Percentiles rank a stretch among this genome's conserved stretches.
Conservation (phyloP, 1,140 invertebrate species). For the Halyomorpha halys region DNA sequence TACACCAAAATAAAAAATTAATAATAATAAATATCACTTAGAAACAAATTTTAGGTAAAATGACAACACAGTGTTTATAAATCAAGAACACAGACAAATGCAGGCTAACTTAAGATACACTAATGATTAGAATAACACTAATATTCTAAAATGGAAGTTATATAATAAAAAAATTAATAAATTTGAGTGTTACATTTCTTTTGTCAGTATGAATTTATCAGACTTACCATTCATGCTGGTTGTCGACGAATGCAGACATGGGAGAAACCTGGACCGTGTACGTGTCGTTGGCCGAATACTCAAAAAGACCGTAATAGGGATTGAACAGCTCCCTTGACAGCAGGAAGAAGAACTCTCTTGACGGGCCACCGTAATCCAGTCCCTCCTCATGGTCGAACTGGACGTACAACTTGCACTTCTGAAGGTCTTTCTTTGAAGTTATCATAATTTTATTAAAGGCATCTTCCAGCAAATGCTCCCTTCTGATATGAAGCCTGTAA, state of each 20-base stretch:
- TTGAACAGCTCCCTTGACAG: constrained; percentile 93
- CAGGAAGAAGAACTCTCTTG: constrained; percentile 93
- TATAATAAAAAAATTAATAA: too few species aligned
- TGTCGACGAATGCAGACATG: constrained; percentile 96
- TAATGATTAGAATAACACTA: too few species aligned
- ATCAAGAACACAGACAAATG: too few species aligned
- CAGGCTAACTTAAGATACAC: too few species aligned
- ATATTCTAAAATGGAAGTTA: too few species aligned
- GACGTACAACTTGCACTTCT: constrained; percentile 89
- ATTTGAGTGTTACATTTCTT: too few species aligned
- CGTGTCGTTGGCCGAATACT: constrained; percentile 95
- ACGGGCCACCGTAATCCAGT: constrained; percentile 93
- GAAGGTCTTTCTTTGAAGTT: constrained; percentile 86
- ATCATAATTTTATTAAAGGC: constrained; percentile 95
- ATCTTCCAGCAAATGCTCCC: constrained; percentile 89
- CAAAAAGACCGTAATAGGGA: constrained; percentile 95
- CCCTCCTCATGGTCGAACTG: constrained; percentile 94
- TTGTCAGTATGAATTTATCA: too few species aligned
- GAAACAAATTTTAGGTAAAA: too few species aligned
- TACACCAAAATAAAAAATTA: constrained; percentile 34
- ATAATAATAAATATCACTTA: not conserved
- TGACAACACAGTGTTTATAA: too few species aligned
- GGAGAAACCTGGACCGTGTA: constrained; percentile 97
- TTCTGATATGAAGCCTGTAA: constrained; percentile 73
- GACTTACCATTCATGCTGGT: constrained; percentile 85